These are phyloP conservation scores for Piprites chloris DNA, from an alignment of 2,113 vertebrate species.

Conservation along the genomic window DNA sequence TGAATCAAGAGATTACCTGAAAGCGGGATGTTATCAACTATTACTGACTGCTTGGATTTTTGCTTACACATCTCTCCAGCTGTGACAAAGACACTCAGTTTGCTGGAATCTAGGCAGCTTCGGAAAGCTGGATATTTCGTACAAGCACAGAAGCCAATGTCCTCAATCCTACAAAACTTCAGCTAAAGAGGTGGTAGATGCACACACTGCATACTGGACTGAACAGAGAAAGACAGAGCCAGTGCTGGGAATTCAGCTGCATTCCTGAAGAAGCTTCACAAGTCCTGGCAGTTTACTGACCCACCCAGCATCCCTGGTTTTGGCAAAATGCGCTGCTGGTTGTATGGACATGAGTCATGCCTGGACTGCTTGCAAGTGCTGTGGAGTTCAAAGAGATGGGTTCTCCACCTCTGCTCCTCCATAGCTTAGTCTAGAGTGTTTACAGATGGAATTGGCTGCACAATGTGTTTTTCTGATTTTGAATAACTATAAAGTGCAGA, in stretches of 20 bases:
- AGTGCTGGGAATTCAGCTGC: not conserved
- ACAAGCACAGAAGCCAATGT: not conserved
- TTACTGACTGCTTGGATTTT: not conserved
- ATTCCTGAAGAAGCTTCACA: not conserved
- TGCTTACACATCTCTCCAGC: not conserved
- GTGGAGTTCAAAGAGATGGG: rapidly evolving
- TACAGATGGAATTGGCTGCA: not conserved
- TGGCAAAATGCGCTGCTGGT: not conserved
- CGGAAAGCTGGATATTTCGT: not conserved
- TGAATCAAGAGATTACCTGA: not conserved
- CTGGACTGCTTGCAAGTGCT: not conserved
- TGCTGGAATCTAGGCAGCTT: not conserved
- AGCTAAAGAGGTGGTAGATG: not conserved
- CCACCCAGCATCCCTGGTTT: not conserved
- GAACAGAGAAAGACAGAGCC: not conserved
- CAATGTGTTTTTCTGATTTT: not conserved
- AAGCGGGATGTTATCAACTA: not conserved
- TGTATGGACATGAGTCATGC: not conserved
- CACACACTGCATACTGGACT: not conserved
- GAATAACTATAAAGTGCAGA: not conserved
- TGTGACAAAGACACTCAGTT: not conserved
- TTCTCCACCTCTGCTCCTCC: not conserved
- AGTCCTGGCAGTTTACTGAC: not conserved
- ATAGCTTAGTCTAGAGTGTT: not conserved
- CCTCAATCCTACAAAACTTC: not conserved